These are phyloP conservation scores for Athalia rosae DNA, from an alignment of 2,888 invertebrate genomes.

Conservation along the genomic window DNA sequence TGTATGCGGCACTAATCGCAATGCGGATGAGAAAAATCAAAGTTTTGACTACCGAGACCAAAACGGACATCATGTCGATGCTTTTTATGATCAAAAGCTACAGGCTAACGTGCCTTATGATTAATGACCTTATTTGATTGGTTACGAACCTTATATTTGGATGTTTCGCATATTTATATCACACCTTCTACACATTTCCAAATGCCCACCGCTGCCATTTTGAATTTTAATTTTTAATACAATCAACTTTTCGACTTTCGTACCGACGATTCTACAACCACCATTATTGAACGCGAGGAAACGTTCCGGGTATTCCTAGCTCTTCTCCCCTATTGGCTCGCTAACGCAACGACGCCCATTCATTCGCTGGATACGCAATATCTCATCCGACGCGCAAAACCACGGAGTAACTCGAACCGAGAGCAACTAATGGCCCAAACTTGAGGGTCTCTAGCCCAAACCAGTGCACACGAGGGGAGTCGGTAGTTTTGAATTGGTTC, in stretches of 20 bases:
- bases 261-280: conserved; percentile 48
- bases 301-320: conserved; percentile 48
- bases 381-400: conserved; percentile 15
- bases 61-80: conserved; percentile 12
- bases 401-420: conserved; percentile 17
- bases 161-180: conserved; percentile 42
- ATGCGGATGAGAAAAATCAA: conserved; percentile 18
- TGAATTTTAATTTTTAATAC: conserved; percentile 52
- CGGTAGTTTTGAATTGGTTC: too few relatives aligned
- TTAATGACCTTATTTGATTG: neutral
- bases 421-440: neutral
- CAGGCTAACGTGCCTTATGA: neutral
- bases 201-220: conserved; percentile 46
- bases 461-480: conserved; percentile 2
- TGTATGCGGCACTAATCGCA: neutral
- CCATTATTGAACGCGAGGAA: conserved; percentile 54
- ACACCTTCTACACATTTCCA: conserved; percentile 39
- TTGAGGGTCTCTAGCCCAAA: too few relatives aligned
- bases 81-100: neutral
- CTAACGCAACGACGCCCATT: neutral
- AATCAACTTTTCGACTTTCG: conserved; percentile 53
- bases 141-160: conserved; percentile 44
- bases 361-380: conserved; percentile 17
- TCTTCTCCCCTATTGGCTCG: conserved; percentile 48
- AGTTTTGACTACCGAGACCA: neutral